Conservation (phyloP, 1,140 invertebrate genomes). For the Drosophila hydei region DNA sequence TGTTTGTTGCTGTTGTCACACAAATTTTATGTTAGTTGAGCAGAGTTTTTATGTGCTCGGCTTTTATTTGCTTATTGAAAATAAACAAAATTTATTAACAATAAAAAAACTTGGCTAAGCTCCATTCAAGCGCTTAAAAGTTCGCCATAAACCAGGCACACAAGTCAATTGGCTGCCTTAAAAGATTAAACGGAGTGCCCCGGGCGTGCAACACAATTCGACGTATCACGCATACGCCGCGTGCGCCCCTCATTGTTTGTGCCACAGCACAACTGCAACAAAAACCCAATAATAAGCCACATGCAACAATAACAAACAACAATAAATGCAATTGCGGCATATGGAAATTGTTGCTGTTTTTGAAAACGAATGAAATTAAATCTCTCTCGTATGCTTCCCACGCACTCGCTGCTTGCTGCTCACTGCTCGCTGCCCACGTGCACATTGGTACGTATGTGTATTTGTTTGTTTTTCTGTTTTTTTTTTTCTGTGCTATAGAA, state of each 20-base stretch:
- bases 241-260: too few relatives aligned
- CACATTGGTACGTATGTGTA: conserved; percentile 9
- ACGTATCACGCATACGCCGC: conserved; percentile 45
- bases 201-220: conserved; percentile 1
- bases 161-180: conserved; percentile 61
- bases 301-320: conserved; percentile 27
- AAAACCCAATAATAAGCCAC: conserved; percentile 30
- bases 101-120: conserved; percentile 70
- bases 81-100: conserved; percentile 81
- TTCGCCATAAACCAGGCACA: conserved; percentile 54
- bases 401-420: conserved; percentile 7
- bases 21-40: conserved; percentile 63
- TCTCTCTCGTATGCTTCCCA: conserved; percentile 43
- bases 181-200: conserved; percentile 38
- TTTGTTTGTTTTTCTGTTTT: conserved; percentile 26
- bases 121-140: conserved; percentile 64
- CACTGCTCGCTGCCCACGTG: neutral
- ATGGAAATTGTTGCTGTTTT: conserved; percentile 75
- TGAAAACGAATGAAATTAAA: conserved; percentile 78
- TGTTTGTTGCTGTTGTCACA: conserved; percentile 30
- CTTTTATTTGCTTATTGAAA: conserved; percentile 73
- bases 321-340: conserved; percentile 63
- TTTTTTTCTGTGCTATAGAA: conserved; percentile 8
- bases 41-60: conserved; percentile 51
- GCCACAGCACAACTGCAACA: conserved; percentile 5